Conservation (phyloP, 2,888 invertebrate species). For the Ametastegia equiseti region DNA sequence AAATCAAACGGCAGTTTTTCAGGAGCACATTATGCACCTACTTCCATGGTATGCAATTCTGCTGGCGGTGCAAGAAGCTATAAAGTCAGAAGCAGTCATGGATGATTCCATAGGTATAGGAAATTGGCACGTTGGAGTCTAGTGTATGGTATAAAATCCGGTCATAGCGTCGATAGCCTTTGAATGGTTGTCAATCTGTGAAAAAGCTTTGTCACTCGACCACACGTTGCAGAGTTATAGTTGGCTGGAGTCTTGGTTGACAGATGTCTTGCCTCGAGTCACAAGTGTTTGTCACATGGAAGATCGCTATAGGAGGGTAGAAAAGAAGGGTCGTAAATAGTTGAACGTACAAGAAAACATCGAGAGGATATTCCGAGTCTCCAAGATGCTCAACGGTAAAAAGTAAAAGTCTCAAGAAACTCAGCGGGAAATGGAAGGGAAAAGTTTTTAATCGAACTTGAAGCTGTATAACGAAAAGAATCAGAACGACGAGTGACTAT, state of each 20-base stretch:
- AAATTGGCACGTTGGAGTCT: background rate
- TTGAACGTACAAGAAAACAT: background rate
- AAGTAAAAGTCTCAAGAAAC: background rate
- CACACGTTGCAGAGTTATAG: constrained; percentile 19
- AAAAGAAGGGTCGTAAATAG: constrained; percentile 15
- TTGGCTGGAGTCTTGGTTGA: background rate
- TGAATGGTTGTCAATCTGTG: background rate
- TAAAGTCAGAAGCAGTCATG: background rate
- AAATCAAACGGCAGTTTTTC: background rate
- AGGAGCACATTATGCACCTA: background rate
- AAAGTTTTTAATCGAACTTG: constrained; percentile 32
- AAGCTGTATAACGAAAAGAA: constrained; percentile 18
- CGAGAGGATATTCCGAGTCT: background rate
- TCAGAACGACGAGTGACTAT: background rate
- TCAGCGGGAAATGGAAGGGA: constrained; percentile 4
- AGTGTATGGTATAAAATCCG: background rate
- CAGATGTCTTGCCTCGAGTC: constrained; percentile 23
- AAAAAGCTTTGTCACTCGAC: background rate
- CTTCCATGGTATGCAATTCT: background rate
- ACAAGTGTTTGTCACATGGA: constrained; percentile 17
- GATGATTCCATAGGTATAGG: background rate
- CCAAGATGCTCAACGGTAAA: background rate
- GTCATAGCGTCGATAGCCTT: background rate
- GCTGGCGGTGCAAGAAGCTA: background rate
- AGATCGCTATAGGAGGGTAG: too few relatives aligned